Base-by-base conservation (phyloP, 2,888 invertebrate species). In the Hyles lineata region DNA sequence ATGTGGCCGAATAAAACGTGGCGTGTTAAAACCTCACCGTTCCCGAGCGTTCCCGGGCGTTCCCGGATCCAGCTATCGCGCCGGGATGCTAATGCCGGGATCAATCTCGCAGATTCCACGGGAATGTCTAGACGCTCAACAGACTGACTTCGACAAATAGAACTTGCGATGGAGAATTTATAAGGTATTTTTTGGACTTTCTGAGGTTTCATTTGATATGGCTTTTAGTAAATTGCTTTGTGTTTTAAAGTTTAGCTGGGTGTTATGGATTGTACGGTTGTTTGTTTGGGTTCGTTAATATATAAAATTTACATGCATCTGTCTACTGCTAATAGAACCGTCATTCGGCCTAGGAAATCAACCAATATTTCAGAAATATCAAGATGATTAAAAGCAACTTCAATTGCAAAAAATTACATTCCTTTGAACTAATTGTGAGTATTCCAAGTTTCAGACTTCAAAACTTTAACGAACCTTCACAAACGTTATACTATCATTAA, bases 71-170 rank as follows among this genome's bases (percentile, higher is more conserved):
- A 70, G 71, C 78, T 82, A 82, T 83, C 50, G 72, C 80, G 76
- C 79, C 75, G 75, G 76, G 85, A 90, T 88, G 89, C 85, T 87
- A 89, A 89, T 90, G 83, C 81, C 75, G 76, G 83, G 86, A 89
- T 90, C 90, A 87, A 89, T 90, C 89, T 87, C 82, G 76, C 75
- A 83, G 83, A 80, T 79, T 81, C 76, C 75, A 29, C 5, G 67
- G 9, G 43, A 67, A 50, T 29, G 70, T 70, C 70, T 70, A 70
- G 70, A 70, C 70, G 52, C 7, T n/a, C 70, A 75, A 74, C 70
- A 70, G 74, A 67, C 67, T 67, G 67, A 67, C 67, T 67, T 67
- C 76, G 74, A 85, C 84, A 86, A 86, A 87, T 85, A 84, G 83
- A 76, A 60, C 73, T 71, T 63, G 75, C 70, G 80, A 84, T 81